These are phyloP conservation scores for Lacerta bilineata DNA, from an alignment of 2,797 vertebrate genomes.

Conservation along the genomic window DNA sequence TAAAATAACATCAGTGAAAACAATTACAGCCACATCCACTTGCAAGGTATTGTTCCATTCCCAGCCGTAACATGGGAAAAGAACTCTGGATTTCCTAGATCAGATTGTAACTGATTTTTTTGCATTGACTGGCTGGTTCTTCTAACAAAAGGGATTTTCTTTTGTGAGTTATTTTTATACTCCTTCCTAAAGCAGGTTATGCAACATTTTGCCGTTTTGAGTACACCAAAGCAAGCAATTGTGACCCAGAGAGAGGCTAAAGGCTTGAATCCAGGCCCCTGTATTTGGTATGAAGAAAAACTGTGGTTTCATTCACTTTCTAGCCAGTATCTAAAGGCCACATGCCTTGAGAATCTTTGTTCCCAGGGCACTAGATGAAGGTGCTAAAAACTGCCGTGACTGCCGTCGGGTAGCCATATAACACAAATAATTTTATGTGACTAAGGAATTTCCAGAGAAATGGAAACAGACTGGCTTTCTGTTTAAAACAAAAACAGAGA, in stretches of 20 bases:
- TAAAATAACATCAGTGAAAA: slow-evolving; percentile 83
- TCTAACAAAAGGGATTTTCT: slow-evolving; percentile 77
- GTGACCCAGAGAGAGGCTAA: not conserved
- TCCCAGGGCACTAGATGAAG: not conserved
- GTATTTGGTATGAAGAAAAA: not conserved
- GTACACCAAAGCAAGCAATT: not conserved
- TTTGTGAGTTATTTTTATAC: slow-evolving; percentile 75
- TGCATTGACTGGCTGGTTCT: slow-evolving; percentile 73
- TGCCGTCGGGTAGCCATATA: no score
- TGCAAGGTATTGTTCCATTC: slow-evolving; percentile 77
- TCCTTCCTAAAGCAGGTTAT: slow-evolving; percentile 63
- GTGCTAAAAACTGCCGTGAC: no score
- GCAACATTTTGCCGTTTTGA: slow-evolving; percentile 42
- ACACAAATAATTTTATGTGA: not conserved
- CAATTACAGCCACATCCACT: slow-evolving; percentile 80
- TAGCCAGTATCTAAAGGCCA: not conserved
- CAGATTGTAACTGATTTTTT: slow-evolving; percentile 67
- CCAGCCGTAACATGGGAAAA: slow-evolving; percentile 77
- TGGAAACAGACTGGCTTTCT: not conserved
- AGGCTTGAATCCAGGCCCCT: slow-evolving; percentile 16
- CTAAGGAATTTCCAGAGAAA: not conserved
- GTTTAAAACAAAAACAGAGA: not conserved
- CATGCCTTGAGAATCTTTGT: fast-evolving
- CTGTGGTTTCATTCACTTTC: not conserved
- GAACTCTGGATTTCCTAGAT: slow-evolving; percentile 75